Conservation (phyloP, 2,797 vertebrate genomes). For the Chaunax sp. region DNA sequence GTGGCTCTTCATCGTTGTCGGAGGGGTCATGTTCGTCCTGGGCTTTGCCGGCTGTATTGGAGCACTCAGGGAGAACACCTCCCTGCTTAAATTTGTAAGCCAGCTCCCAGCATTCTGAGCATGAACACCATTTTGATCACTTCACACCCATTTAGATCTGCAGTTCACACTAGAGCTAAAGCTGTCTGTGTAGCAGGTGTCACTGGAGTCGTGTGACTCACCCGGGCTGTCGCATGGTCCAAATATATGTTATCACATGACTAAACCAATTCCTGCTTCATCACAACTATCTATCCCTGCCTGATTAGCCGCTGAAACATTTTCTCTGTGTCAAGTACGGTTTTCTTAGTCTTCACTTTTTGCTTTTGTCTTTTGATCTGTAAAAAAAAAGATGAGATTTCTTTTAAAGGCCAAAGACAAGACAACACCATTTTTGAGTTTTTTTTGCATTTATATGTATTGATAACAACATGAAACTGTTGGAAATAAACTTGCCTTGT, state of each 20-base stretch:
- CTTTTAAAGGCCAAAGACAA: constrained; percentile 10
- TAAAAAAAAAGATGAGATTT: background rate
- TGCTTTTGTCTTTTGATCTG: background rate
- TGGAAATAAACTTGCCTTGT: constrained; percentile 50
- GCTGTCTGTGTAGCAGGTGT: constrained; percentile 51
- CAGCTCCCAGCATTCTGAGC: background rate
- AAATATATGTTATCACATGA: constrained; percentile 14
- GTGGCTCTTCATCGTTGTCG: constrained; percentile 94
- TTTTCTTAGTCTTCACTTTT: constrained; percentile 1
- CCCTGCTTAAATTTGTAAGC: constrained; percentile 94
- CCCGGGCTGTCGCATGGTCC: constrained; percentile 4
- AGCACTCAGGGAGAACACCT: constrained; percentile 92
- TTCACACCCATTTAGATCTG: constrained; percentile 45
- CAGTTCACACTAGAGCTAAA: constrained; percentile 47
- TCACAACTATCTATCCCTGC: background rate
- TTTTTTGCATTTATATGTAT: constrained; percentile 42
- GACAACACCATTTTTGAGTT: constrained; percentile 16
- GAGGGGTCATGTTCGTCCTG: constrained; percentile 92
- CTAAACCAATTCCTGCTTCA: constrained; percentile 13
- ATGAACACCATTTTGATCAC: constrained; percentile 28
- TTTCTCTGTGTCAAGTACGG: background rate
- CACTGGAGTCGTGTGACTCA: constrained; percentile 35
- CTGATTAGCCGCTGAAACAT: background rate
- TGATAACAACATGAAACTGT: constrained; percentile 53
- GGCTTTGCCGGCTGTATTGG: constrained; percentile 94